Conservation (phyloP, 2,888 invertebrate species). For the Drosophila aldrichi region DNA sequence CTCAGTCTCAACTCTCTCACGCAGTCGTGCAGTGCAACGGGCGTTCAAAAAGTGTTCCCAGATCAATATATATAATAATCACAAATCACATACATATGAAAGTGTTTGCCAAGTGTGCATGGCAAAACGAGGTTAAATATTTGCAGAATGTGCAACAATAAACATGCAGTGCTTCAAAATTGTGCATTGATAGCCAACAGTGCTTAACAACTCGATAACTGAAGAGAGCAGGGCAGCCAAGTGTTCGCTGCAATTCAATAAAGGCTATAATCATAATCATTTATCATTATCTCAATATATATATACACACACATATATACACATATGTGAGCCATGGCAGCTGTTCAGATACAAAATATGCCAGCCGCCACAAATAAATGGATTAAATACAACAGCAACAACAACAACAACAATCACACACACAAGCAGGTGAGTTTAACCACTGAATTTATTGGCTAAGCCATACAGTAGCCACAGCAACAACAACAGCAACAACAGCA, state of each 20-base stretch:
- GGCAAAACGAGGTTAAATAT: slow-evolving; percentile 19
- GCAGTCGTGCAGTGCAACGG: slow-evolving; percentile 44
- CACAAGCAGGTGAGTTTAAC: slow-evolving; percentile 71
- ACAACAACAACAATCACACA: slow-evolving; percentile 36
- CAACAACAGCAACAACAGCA: slow-evolving; percentile 33
- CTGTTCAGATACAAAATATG: slow-evolving; percentile 57
- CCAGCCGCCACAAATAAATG: slow-evolving; percentile 72
- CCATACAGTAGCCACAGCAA: slow-evolving; percentile 47
- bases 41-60: slow-evolving; percentile 44
- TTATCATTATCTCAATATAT: slow-evolving; percentile 22
- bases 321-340: slow-evolving; percentile 49
- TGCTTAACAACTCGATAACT: slow-evolving; percentile 37
- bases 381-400: slow-evolving; percentile 60
- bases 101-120: slow-evolving; percentile 14
- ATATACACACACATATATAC: slow-evolving; percentile 7
- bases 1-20: slow-evolving; percentile 14
- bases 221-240: slow-evolving; percentile 5
- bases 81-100: slow-evolving; percentile 2
- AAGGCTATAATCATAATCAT: slow-evolving; percentile 27
- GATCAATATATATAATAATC: slow-evolving; percentile 6
- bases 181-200: slow-evolving; percentile 56
- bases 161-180: slow-evolving; percentile 55
- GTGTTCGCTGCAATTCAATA: neutral
- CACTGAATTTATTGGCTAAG: slow-evolving; percentile 51
- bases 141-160: slow-evolving; percentile 46